Base-by-base conservation (phyloP, 2,113 vertebrate genomes). In the Perca schrenkii region DNA sequence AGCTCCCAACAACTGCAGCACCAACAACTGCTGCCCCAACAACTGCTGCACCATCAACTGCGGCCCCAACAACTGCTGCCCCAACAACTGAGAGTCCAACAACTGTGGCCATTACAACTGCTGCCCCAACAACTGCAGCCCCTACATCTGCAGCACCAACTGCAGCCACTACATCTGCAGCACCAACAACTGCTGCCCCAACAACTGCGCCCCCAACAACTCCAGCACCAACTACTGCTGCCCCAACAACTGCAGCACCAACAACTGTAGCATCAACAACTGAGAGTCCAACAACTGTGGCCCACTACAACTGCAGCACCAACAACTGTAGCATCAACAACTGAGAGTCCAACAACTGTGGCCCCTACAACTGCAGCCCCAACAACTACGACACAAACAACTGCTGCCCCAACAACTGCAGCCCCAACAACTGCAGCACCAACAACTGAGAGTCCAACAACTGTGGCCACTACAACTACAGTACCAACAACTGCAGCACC, bases 381-480 rank as follows among this genome's bases (percentile, higher is more conserved):
- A 16, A 60, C 54, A n/a, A 54, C 21, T 3, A 1, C 21, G 0
- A 10, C 13, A 1, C 1, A 1, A 0, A 25, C 56, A 28, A 58
- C 22, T 6, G 25, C 25, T 1, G 25, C 25, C 1, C 25, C 25
- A 25, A 25, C 25, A 25, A 25, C 25, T 25, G 25, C 25, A 25
- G 25, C 1, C 1, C 25, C 25, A 25, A 25, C 25, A 25, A 25
- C 25, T 25, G 25, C 25, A 25, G 25, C 25, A 25, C 25, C 25
- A 25, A 25, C 25, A 1, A 25, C 25, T 25, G 25, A n/a, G n/a
- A n/a, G n/a, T n/a, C 25, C 25, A 25, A 25, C 25, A 25, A 25
- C 25, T 25, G 25, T 1, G 25, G 25, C 25, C 25, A 1, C 25
- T 1, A 25, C 1, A 25, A 25, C 25, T 25, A 1, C 25, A 25